Evolutionary conservation across 2,888 invertebrate species (phyloP), one percentile per base, ranked within the genome.

Genomic region (Argynnis bischoffii): DNA sequence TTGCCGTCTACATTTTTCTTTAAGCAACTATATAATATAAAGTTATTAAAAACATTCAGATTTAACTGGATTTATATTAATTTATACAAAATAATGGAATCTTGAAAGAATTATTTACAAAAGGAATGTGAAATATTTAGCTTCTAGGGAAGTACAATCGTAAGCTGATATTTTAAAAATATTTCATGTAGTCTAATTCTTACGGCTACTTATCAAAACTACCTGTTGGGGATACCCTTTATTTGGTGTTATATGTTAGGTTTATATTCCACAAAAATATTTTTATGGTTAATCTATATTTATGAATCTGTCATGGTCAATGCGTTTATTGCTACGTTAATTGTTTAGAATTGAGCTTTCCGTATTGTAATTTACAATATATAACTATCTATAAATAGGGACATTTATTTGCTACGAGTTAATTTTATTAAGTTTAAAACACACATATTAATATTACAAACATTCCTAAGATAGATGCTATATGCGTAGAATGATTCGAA

Each of bases 261-360:
- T 72, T 69, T 63, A 63, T 66, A 69, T 21, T 55, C 69, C 65
- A 65, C 69, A 72, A 72, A 72, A 72, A 72, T 72, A 72, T 67
- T 61, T 67, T 65, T 66, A 69, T 69, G 64, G 67, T 65, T 61
- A 26, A 57, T 55, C 55, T 72, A 67, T 67, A 69, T 67, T 57
- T 51, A 55, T 65, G 63, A 65, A 26, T 68, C 51, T 63, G 63
- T 63, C 31, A 67, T 69, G 71, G 69, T 69, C 66, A 57, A 64
- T 65, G 61, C 61, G 41, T 69, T 69, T 69, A 72, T 65, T 69
- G 69, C 71, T 70, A 70, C 55, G 21, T 70, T 70, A 70, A 77
- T 76, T 78, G 70, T 86, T 87, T 85, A 85, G 85, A 88, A 86
- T 87, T 85, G 84, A 87, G 87, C 84, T 85, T 85, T 79, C 78